Conservation (phyloP, 2,113 vertebrate species). For the Hyla sarda region DNA sequence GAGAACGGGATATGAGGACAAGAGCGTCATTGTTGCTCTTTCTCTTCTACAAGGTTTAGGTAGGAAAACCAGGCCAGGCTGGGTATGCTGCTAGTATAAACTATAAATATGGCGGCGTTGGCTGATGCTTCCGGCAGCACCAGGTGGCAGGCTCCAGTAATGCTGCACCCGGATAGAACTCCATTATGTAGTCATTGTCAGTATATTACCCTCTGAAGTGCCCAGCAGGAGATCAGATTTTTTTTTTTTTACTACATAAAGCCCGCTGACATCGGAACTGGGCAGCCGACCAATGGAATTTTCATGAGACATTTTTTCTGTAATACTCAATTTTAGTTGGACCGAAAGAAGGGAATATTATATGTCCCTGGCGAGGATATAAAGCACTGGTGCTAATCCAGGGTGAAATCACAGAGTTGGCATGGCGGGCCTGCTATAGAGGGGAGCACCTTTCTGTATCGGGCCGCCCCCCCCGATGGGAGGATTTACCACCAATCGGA, state of each 20-base stretch:
- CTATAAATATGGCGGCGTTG: background rate
- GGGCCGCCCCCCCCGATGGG: background rate
- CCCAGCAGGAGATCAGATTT: background rate
- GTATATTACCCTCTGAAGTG: background rate
- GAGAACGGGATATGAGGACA: too few species aligned
- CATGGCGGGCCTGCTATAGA: background rate
- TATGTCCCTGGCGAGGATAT: background rate
- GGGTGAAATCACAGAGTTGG: background rate
- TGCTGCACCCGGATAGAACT: background rate
- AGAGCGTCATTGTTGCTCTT: too few species aligned
- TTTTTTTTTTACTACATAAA: background rate
- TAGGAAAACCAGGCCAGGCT: too few species aligned
- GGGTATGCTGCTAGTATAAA: too few species aligned
- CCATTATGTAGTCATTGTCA: background rate
- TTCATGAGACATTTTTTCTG: conserved; percentile 5
- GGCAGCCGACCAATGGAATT: background rate
- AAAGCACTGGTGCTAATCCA: background rate
- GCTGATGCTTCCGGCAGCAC: background rate
- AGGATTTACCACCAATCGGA: background rate
- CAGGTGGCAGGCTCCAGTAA: background rate
- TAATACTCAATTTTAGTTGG: background rate
- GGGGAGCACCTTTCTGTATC: background rate
- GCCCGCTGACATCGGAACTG: background rate
- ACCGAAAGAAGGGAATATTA: background rate
- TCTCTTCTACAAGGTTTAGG: background rate